Evolutionary conservation across 2,113 vertebrate genomes (phyloP).

Genomic region (Prionailurus bengalensis): DNA sequence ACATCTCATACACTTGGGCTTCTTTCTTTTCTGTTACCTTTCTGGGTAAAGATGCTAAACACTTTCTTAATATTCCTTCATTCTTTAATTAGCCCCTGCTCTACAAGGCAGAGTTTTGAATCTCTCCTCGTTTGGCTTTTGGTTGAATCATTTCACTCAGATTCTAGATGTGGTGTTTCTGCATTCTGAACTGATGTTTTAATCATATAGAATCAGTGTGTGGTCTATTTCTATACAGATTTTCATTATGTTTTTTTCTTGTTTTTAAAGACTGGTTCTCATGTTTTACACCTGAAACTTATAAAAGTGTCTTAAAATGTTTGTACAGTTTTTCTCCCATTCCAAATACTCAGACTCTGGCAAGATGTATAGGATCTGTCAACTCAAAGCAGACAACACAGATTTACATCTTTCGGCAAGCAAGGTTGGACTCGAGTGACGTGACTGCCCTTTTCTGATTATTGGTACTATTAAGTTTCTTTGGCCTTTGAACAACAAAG

Average conservation of each 20-base stretch:
- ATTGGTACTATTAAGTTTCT: constrained; percentile 1
- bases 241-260: background rate
- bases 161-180: background rate
- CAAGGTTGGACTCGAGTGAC: background rate
- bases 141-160: background rate
- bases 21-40: background rate
- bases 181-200: background rate
- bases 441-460: constrained; percentile 27
- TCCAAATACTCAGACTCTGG: background rate
- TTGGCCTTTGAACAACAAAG: constrained; percentile 31
- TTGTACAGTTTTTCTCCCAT: background rate
- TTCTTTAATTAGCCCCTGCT: background rate
- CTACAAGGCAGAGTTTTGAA: background rate
- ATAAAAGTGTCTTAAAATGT: background rate
- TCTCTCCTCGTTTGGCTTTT: background rate
- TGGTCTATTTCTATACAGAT: background rate
- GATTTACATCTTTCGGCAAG: background rate
- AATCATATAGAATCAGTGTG: background rate
- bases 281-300: background rate
- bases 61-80: no score
- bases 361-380: background rate
- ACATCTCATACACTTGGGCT: background rate
- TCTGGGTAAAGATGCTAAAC: background rate
- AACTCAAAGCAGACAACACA: background rate
- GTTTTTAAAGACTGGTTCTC: constrained; percentile 16